Conservation (phyloP, 2,113 vertebrate species). For the Silurus asotus region DNA sequence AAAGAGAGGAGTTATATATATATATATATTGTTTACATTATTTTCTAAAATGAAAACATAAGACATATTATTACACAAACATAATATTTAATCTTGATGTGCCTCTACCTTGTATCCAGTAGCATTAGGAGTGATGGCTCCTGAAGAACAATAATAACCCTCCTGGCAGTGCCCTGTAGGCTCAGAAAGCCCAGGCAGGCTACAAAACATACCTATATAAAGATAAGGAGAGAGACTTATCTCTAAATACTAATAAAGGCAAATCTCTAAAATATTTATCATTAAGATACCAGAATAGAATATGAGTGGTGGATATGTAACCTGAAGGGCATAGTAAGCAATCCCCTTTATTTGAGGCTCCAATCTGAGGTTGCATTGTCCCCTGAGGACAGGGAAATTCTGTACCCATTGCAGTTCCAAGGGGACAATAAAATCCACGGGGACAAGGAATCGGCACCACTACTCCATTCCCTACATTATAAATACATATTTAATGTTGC, state of each 20-base stretch:
- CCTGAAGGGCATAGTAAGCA: slow-evolving; percentile 84
- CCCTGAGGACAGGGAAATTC: slow-evolving; percentile 81
- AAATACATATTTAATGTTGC: slow-evolving; percentile 7
- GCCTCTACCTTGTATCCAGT: slow-evolving; percentile 71
- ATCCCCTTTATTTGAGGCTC: slow-evolving; percentile 67
- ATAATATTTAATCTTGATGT: neutral
- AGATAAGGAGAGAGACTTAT: neutral
- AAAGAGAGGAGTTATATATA: too few species aligned
- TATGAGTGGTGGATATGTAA: slow-evolving; percentile 55
- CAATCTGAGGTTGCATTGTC: slow-evolving; percentile 74
- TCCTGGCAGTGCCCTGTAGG: slow-evolving; percentile 82
- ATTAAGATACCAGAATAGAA: neutral
- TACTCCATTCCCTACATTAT: slow-evolving; percentile 66
- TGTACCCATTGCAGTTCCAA: slow-evolving; percentile 69
- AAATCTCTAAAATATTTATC: neutral
- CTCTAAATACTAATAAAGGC: neutral
- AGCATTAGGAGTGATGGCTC: slow-evolving; percentile 78
- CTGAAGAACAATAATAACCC: slow-evolving; percentile 79
- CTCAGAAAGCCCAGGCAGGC: slow-evolving; percentile 72
- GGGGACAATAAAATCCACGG: slow-evolving; percentile 79
- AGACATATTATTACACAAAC: neutral
- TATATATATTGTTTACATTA: neutral
- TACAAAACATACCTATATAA: slow-evolving; percentile 84
- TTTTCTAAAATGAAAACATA: neutral
- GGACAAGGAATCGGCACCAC: slow-evolving; percentile 70